Percentiles rank a stretch among this genome's conserved stretches.
Evolutionary conservation across 1,140 invertebrate species (phyloP).

Genomic region (Solenopsis invicta): DNA sequence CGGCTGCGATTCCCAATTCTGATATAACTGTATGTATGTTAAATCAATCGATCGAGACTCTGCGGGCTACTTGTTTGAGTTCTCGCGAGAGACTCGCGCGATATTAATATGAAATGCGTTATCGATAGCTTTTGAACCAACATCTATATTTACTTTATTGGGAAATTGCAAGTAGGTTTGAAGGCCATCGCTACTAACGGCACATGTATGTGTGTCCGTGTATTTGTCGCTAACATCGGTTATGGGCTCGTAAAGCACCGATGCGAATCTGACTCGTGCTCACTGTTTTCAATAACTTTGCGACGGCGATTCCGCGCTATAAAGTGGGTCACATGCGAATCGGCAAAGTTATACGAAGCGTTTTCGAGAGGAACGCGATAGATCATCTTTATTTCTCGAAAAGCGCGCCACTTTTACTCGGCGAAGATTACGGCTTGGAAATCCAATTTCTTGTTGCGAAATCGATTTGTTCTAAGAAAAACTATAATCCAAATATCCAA

Average conservation of each 20-base stretch:
- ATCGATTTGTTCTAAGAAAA: not conserved
- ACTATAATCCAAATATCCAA: not conserved
- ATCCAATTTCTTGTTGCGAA: slow-evolving; percentile 14
- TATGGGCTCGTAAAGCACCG: slow-evolving; percentile 43
- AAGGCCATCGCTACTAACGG: not conserved
- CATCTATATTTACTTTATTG: slow-evolving; percentile 21
- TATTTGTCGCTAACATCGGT: slow-evolving; percentile 40
- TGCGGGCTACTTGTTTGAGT: not conserved
- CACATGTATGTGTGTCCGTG: not conserved
- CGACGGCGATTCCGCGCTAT: slow-evolving; percentile 2
- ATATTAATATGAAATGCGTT: slow-evolving; percentile 27
- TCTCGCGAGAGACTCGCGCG: slow-evolving; percentile 17
- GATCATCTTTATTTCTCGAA: slow-evolving; percentile 22
- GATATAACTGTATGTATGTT: not conserved
- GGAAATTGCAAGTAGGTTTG: slow-evolving; percentile 14
- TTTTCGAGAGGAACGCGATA: slow-evolving; percentile 7
- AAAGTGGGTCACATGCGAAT: slow-evolving; percentile 45
- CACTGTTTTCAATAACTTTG: slow-evolving; percentile 60
- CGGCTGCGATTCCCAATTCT: not conserved
- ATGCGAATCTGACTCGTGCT: slow-evolving; percentile 49
- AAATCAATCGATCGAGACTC: slow-evolving; percentile 22
- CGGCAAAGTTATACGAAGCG: slow-evolving; percentile 13
- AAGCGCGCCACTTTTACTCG: not conserved
- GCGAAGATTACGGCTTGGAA: not conserved
- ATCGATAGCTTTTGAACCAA: not conserved